A percentile compares a stretch with the other conserved stretches of the same genome.
Evolutionary conservation across 2,113 vertebrate species (phyloP).

Genomic region (Nycticorax nycticorax): DNA sequence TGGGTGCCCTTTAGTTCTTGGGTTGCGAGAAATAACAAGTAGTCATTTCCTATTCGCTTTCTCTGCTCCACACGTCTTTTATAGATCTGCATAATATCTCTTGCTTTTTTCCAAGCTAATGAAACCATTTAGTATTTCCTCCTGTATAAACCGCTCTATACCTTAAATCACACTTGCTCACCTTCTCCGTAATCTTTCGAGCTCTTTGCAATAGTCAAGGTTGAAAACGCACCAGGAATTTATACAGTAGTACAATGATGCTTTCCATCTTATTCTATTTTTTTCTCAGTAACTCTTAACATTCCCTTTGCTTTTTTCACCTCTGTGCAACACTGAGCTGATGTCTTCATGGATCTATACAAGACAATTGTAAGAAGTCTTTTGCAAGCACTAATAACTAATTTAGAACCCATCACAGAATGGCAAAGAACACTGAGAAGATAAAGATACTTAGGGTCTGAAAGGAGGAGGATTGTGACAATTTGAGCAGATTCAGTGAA

Average conservation of each 20-base stretch:
- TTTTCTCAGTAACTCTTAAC: background rate
- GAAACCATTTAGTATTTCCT: conserved; percentile 1
- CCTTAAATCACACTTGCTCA: background rate
- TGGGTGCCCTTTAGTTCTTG: background rate
- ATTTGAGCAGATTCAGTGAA: background rate
- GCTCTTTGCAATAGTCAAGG: background rate
- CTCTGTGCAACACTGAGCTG: background rate
- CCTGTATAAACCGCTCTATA: background rate
- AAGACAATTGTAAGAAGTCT: background rate
- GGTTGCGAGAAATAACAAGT: background rate
- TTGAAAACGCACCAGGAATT: background rate
- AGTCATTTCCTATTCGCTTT: conserved; percentile 7
- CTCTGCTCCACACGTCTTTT: background rate
- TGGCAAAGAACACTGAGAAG: background rate
- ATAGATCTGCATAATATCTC: background rate
- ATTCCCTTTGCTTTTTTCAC: background rate
- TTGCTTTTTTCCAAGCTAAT: background rate
- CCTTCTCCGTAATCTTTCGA: background rate
- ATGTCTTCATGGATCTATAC: background rate
- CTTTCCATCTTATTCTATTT: background rate
- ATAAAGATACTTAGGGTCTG: background rate
- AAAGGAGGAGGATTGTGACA: background rate
- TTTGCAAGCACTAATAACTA: background rate
- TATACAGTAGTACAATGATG: background rate
- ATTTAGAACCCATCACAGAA: background rate